Conservation (phyloP, 2,888 invertebrate genomes). For the Chymomyza fuscimana region DNA sequence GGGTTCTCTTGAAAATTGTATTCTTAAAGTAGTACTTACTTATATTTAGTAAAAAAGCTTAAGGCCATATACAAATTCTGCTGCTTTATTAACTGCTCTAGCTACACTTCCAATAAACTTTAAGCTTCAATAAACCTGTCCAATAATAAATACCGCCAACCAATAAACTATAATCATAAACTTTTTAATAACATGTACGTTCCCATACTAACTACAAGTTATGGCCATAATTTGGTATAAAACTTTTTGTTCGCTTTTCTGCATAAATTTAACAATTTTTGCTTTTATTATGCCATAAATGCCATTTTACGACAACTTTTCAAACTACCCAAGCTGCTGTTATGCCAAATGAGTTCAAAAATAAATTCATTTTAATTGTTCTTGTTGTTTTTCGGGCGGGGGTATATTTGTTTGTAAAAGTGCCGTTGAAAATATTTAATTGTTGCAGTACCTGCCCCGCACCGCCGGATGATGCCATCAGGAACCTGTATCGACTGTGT, state of each 20-base stretch:
- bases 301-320: not conserved
- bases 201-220: not conserved
- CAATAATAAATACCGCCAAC: no score
- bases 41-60: no score
- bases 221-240: not conserved
- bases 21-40: no score
- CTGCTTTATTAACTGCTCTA: no score
- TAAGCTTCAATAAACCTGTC: no score
- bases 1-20: no score
- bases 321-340: slow-evolving; percentile 40
- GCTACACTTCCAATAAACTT: no score
- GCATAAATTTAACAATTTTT: not conserved
- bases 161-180: no score
- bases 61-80: no score
- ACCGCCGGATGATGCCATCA: slow-evolving; percentile 9
- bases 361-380: slow-evolving; percentile 69
- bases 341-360: slow-evolving; percentile 67
- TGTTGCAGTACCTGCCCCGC: slow-evolving; percentile 30
- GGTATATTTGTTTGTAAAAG: slow-evolving; percentile 25
- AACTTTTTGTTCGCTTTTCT: not conserved
- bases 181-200: no score
- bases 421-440: slow-evolving; percentile 59
- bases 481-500: slow-evolving; percentile 21
- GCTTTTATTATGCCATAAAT: not conserved
- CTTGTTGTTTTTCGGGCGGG: slow-evolving; percentile 35